These are phyloP conservation scores for Adelosebastes latens DNA, from an alignment of 2,797 vertebrate species.

Conservation along the genomic window DNA sequence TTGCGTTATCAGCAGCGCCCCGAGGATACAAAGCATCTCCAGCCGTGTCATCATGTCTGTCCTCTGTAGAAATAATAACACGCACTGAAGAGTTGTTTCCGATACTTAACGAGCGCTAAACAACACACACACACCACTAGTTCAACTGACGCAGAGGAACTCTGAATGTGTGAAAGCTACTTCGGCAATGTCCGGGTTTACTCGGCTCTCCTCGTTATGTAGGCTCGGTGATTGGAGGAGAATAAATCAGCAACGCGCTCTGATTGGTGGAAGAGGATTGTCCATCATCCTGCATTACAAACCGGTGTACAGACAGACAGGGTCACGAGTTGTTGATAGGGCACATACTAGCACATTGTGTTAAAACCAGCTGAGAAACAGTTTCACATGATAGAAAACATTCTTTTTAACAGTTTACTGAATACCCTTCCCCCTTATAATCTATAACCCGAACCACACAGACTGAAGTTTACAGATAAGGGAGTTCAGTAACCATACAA, in stretches of 20 bases:
- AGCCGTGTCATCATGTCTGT: conserved; percentile 62
- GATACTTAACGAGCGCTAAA: background rate
- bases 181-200: conserved; percentile 36
- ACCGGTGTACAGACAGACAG: background rate
- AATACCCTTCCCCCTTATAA: background rate
- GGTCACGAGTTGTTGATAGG: conserved; percentile 52
- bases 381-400: background rate
- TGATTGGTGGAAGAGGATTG: conserved; percentile 43
- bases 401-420: background rate
- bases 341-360: background rate
- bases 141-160: conserved; percentile 12
- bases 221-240: conserved; percentile 52
- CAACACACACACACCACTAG: background rate
- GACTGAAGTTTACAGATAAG: background rate
- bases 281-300: background rate
- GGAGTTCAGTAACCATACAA: background rate
- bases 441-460: background rate
- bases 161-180: background rate
- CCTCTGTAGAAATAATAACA: background rate
- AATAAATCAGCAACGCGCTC: accelerated
- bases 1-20: conserved; percentile 52
- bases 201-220: conserved; percentile 12
- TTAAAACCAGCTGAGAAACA: background rate
- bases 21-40: conserved; percentile 16
- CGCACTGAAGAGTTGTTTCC: background rate